Evolutionary conservation across 2,888 invertebrate genomes (phyloP), one percentile per base, ranked within the genome.

Genomic region (Dryadula phaetusa): DNA sequence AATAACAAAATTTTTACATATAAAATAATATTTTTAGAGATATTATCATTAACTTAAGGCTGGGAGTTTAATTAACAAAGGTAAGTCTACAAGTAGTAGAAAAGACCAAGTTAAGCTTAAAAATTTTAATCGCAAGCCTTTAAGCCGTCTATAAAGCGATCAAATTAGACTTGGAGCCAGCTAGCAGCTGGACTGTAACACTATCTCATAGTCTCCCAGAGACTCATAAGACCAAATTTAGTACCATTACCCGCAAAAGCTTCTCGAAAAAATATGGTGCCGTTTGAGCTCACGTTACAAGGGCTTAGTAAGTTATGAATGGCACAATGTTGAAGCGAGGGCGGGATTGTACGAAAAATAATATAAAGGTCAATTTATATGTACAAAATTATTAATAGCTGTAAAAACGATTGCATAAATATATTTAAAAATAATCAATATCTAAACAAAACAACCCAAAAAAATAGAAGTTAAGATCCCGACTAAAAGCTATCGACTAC

Each of bases 251-350:
- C 84, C 84, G 79, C 86, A 85, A 87, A 88, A 85, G 88, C 86
- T 86, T 77, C 80, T 78, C 81, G 83, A 86, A 90, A 88, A 90
- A 90, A 90, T 90, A 90, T 88, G 90, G 87, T 82, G 80, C 81
- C 83, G 85, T 89, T 89, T 87, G 85, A 87, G 86, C 85, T 85
- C 83, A 82, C 83, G 85, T 90, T 88, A 88, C 86, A 88, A 85
- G 82, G 83, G 87, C 85, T 85, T 79, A 81, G 78, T 72, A 79
- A 78, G 80, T 82, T 83, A 81, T 77, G 77, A 70, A 67, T 74
- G 82, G 83, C 70, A 61, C 70, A 80, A 80, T 74, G 67, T 2
- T 78, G 14, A 66, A 71, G 76, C 73, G 53, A 42, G 20, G 71
- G 72, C 74, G 73, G 42, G 34, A 3, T 28, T 52, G 52, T 52